These are phyloP conservation scores for Alectura lathami DNA, from an alignment of 2,113 vertebrate species.

Conservation along the genomic window DNA sequence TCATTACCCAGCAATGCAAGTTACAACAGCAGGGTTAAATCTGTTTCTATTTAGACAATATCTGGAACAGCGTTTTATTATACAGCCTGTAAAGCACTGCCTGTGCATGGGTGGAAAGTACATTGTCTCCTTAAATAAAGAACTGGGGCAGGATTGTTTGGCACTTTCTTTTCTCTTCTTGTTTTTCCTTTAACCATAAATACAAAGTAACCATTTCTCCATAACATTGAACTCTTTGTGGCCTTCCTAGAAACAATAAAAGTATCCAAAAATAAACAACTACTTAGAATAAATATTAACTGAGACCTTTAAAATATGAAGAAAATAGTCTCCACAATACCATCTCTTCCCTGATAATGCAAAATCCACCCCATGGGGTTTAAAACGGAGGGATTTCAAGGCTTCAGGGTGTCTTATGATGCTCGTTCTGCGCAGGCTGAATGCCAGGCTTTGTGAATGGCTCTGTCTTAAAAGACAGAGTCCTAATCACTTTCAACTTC, in stretches of 20 bases:
- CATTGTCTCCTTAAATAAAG: constrained; percentile 67
- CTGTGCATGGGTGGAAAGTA: constrained; percentile 69
- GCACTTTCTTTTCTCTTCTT: constrained; percentile 39
- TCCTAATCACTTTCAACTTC: constrained; percentile 47
- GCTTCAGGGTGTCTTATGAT: constrained; percentile 43
- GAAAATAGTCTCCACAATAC: constrained; percentile 31
- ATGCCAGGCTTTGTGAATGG: constrained; percentile 25
- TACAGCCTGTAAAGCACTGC: constrained; percentile 53
- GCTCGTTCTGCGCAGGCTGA: constrained; percentile 3
- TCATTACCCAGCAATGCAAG: constrained; percentile 59
- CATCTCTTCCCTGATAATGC: constrained; percentile 36
- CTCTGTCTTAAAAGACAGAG: constrained; percentile 33
- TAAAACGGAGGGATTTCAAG: constrained; percentile 38
- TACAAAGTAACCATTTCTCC: constrained; percentile 65
- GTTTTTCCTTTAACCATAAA: constrained; percentile 53
- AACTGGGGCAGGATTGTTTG: constrained; percentile 63
- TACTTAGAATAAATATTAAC: constrained; percentile 67
- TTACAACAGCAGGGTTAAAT: constrained; percentile 64
- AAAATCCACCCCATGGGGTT: constrained; percentile 41
- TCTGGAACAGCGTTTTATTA: constrained; percentile 65
- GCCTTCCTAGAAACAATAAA: constrained; percentile 66
- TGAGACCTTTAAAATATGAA: constrained; percentile 58
- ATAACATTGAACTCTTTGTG: constrained; percentile 64
- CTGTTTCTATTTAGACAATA: constrained; percentile 73
- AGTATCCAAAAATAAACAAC: constrained; percentile 61